A percentile compares a stretch with the other conserved stretches of the same genome.
These are phyloP conservation scores for Erebia epiphron DNA, from an alignment of 2,888 invertebrate genomes.

Conservation along the genomic window DNA sequence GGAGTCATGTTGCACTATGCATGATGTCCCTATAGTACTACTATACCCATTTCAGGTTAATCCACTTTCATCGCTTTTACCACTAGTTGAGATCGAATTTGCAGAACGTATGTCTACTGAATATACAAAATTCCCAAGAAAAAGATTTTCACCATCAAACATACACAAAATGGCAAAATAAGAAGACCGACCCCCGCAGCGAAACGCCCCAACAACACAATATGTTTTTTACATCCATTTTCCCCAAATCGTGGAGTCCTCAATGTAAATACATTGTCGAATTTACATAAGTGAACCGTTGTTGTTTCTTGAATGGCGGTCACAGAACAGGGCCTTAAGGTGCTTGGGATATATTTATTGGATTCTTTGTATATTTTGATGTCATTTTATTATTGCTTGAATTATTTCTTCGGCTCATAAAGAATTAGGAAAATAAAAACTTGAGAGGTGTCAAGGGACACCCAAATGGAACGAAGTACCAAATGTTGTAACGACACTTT, in stretches of 20 bases:
- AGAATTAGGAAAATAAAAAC: too few species aligned
- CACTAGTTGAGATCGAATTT: too few species aligned
- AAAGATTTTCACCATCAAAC: background rate
- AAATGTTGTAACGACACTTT: too few species aligned
- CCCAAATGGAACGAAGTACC: too few species aligned
- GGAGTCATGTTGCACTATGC: too few species aligned
- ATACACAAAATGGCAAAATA: background rate
- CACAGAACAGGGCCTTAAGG: background rate
- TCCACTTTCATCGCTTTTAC: too few species aligned
- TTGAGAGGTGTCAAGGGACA: too few species aligned
- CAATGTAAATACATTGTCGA: constrained; percentile 18
- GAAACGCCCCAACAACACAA: background rate
- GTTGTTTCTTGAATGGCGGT: constrained; percentile 13
- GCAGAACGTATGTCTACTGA: too few species aligned
- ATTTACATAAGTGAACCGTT: constrained; percentile 23
- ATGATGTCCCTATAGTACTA: too few species aligned
- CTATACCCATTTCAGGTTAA: too few species aligned
- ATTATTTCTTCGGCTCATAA: too few species aligned
- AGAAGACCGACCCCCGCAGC: background rate
- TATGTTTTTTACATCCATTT: constrained; percentile 20
- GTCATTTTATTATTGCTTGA: background rate
- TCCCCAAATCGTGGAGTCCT: constrained; percentile 18
- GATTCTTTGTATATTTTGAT: background rate
- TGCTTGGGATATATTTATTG: background rate
- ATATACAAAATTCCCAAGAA: too few species aligned